These are phyloP conservation scores for Leptura quadrifasciata DNA, from an alignment of 2,888 invertebrate genomes.

Conservation along the genomic window DNA sequence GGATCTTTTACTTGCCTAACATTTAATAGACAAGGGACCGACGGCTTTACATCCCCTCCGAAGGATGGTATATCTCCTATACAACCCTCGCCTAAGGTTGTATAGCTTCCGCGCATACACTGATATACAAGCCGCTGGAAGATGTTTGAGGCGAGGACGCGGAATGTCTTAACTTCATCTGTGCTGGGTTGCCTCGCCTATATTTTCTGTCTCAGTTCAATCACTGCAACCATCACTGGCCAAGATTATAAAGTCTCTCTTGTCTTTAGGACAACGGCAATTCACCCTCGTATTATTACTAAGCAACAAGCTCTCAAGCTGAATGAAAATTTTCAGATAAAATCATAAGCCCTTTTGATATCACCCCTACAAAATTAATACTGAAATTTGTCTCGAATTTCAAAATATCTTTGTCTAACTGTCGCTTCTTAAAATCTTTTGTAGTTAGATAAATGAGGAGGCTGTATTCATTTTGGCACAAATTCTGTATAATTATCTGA, in stretches of 20 bases:
- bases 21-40: too few species aligned
- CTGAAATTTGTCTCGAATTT: conserved; percentile 1
- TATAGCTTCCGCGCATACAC: too few species aligned
- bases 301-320: conserved; percentile 4
- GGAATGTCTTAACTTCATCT: background rate
- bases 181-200: background rate
- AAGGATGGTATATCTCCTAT: too few species aligned
- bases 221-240: background rate
- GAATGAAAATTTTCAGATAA: conserved; percentile 2
- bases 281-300: conserved; percentile 6
- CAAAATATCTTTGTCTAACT: background rate
- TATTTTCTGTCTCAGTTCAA: background rate
- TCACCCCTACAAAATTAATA: background rate
- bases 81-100: too few species aligned
- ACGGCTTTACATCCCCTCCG: too few species aligned
- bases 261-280: background rate
- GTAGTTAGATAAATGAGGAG: background rate
- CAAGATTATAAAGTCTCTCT: background rate
- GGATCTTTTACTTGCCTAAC: too few species aligned
- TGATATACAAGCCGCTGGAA: too few species aligned
- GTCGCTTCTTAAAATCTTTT: background rate
- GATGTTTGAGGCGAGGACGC: too few species aligned
- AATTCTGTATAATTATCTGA: background rate
- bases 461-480: background rate
- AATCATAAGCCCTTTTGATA: conserved; percentile 7